Evolutionary conservation across 2,888 invertebrate genomes (phyloP).

Genomic region (Spilarctia lutea): DNA sequence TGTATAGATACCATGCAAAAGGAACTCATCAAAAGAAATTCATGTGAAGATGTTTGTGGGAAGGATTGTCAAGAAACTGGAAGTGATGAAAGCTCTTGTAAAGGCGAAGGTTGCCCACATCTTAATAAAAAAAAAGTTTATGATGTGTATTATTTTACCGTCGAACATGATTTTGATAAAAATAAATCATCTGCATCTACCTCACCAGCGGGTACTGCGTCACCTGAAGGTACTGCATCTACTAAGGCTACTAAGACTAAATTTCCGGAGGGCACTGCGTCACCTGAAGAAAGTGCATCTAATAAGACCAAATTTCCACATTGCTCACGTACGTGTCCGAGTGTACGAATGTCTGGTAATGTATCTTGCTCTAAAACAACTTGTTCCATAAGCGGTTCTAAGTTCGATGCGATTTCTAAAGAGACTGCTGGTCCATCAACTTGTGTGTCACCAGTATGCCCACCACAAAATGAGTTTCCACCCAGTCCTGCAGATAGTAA

Average conservation of each 20-base stretch:
- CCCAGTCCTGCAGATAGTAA: slow-evolving; percentile 79
- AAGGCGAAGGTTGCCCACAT: slow-evolving; percentile 68
- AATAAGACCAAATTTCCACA: slow-evolving; percentile 53
- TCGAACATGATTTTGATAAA: slow-evolving; percentile 70
- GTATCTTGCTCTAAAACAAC: slow-evolving; percentile 66
- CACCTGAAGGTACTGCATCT: slow-evolving; percentile 17
- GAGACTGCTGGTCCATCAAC: slow-evolving; percentile 26
- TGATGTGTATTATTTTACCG: slow-evolving; percentile 77
- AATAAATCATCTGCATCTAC: slow-evolving; percentile 4
- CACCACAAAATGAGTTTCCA: slow-evolving; percentile 46
- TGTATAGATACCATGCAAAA: slow-evolving; percentile 74
- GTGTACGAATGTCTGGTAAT: slow-evolving; percentile 56
- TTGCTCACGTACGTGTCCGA: slow-evolving; percentile 71
- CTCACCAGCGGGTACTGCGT: neutral
- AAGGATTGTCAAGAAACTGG: slow-evolving; percentile 67
- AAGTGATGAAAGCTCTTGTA: slow-evolving; percentile 62
- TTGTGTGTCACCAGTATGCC: slow-evolving; percentile 61
- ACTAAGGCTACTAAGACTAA: slow-evolving; percentile 26
- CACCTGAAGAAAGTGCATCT: slow-evolving; percentile 17
- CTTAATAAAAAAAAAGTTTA: slow-evolving; percentile 60
- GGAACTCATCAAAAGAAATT: slow-evolving; percentile 60
- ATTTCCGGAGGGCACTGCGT: neutral
- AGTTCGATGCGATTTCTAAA: slow-evolving; percentile 21
- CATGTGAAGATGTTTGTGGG: slow-evolving; percentile 65
- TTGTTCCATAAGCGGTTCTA: slow-evolving; percentile 54